phyloP scores from a whole-genome alignment of 2,888 invertebrate species.

The Limenitis camilla region DNA sequence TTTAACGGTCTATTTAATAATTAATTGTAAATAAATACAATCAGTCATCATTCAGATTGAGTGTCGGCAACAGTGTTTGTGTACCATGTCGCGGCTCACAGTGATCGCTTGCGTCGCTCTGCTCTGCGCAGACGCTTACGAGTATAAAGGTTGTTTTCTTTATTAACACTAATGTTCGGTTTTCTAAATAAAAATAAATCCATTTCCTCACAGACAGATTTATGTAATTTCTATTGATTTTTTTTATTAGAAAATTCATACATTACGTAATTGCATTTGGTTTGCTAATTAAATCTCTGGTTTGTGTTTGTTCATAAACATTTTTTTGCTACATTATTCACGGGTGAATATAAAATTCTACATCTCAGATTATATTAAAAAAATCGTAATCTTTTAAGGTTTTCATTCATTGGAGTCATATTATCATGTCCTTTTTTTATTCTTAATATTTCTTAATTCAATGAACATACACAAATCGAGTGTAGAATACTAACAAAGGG shows the following conservation, averaged over 20 bases:
- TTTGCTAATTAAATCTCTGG: conserved; percentile 15
- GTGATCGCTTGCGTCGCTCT: conserved; percentile 38
- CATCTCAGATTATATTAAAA: too few relatives aligned
- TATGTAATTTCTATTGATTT: too few relatives aligned
- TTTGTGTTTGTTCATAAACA: too few relatives aligned
- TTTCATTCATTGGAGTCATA: not conserved
- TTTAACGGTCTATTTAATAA: too few relatives aligned
- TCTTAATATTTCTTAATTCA: not conserved
- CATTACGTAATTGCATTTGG: conserved; percentile 21
- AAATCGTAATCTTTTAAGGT: too few relatives aligned
- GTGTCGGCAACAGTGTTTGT: not conserved
- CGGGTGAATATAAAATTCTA: too few relatives aligned
- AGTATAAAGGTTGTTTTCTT: conserved; percentile 41
- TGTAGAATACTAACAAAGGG: conserved; percentile 40
- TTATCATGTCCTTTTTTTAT: not conserved
- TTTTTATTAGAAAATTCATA: conserved; percentile 18
- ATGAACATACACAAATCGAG: conserved; percentile 32
- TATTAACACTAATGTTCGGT: conserved; percentile 32
- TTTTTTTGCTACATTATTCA: too few relatives aligned
- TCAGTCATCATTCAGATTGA: not conserved
- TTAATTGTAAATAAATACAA: not conserved
- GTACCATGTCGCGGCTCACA: conserved; percentile 31
- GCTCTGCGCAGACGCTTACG: conserved; percentile 35
- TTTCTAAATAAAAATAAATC: not conserved
- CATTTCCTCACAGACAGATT: too few relatives aligned